A percentile compares a stretch with the other conserved stretches of the same genome.
phyloP scores from a whole-genome alignment of 2,113 vertebrate species.

The Pan paniscus region DNA sequence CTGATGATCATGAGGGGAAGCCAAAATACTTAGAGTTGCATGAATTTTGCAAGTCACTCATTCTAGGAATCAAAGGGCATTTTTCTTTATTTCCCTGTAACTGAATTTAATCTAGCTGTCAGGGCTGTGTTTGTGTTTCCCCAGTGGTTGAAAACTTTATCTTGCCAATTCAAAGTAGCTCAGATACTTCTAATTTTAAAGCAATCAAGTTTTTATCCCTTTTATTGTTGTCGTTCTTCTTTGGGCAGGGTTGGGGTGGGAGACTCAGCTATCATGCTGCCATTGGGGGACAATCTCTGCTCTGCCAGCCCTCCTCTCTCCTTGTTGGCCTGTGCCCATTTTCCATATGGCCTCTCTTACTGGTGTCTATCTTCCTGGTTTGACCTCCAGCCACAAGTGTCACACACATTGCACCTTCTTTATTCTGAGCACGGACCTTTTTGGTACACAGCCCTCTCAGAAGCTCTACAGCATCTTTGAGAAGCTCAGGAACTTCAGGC shows the following conservation, averaged over 20 bases:
- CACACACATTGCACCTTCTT: background rate
- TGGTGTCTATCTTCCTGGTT: rapidly evolving
- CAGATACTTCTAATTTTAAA: background rate
- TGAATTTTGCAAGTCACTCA: background rate
- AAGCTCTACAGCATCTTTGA: background rate
- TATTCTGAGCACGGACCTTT: background rate
- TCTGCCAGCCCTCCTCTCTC: background rate
- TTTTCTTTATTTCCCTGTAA: background rate
- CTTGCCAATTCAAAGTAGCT: background rate
- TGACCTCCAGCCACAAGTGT: background rate
- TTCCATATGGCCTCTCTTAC: background rate
- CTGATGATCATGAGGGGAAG: background rate
- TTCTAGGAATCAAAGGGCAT: background rate
- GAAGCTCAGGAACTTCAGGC: background rate
- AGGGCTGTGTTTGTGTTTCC: background rate
- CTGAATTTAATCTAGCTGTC: background rate
- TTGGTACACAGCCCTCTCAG: background rate
- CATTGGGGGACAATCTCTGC: background rate
- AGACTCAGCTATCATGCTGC: background rate
- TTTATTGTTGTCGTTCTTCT: background rate
- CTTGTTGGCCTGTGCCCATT: background rate
- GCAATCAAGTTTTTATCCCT: background rate
- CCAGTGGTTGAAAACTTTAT: background rate
- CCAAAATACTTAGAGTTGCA: background rate
- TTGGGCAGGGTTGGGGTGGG: background rate